Percentiles rank a stretch among this genome's conserved stretches.
These are phyloP conservation scores for Pantherophis vulpinus DNA, from an alignment of 2,797 vertebrate species.

Conservation along the genomic window DNA sequence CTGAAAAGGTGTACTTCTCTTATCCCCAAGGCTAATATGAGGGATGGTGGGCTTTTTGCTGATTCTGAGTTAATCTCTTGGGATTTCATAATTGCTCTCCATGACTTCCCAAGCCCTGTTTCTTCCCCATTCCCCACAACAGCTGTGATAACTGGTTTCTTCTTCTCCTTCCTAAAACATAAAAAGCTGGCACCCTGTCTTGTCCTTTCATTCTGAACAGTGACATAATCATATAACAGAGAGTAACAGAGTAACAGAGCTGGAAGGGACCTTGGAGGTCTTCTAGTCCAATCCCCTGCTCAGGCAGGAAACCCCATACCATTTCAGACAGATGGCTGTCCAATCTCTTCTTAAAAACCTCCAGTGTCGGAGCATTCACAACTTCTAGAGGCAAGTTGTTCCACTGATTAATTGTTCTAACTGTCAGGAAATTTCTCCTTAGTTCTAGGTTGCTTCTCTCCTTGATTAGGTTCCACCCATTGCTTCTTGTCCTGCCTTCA, in stretches of 20 bases:
- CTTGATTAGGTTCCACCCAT: background rate
- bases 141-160: background rate
- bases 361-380: background rate
- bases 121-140: background rate
- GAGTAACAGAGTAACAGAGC: background rate
- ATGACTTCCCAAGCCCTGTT: background rate
- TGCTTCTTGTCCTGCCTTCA: background rate
- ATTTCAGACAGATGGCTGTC: background rate
- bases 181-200: background rate
- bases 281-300: background rate
- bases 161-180: background rate
- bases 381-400: background rate
- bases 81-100: background rate
- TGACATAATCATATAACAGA: background rate
- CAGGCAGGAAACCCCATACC: background rate
- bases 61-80: background rate
- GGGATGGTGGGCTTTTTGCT: background rate
- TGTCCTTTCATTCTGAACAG: background rate
- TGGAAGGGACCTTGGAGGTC: background rate
- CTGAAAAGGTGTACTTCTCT: background rate
- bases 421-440: background rate
- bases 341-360: background rate
- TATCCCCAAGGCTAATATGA: background rate
- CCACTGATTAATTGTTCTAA: background rate
- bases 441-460: background rate